Evolutionary conservation across 2,113 vertebrate genomes (phyloP).

Genomic region (Zosterops lateralis): DNA sequence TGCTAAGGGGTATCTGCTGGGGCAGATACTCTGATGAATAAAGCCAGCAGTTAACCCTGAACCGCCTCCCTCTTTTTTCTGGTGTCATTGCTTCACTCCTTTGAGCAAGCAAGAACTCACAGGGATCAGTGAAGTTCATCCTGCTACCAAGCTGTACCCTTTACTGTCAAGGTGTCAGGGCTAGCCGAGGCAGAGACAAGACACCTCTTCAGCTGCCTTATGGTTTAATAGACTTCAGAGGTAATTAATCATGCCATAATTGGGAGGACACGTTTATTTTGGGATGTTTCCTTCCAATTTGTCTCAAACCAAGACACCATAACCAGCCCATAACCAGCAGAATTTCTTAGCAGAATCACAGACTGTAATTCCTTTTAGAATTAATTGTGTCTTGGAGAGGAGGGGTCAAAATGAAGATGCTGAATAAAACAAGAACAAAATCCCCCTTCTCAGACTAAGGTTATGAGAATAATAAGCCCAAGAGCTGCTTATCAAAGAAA

Average conservation of each 20-base stretch:
- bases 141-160: no score
- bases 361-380: neutral
- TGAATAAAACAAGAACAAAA: neutral
- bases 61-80: no score
- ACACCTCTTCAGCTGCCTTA: no score
- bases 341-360: neutral
- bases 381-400: neutral
- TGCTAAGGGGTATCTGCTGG: no score
- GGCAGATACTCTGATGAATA: no score
- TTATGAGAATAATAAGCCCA: neutral
- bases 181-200: no score
- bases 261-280: neutral
- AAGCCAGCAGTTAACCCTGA: no score
- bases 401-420: neutral
- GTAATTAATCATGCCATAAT: neutral
- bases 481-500: neutral
- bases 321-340: neutral
- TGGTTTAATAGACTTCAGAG: neutral
- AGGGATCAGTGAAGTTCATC: no score
- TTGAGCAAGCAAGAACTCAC: no score
- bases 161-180: no score
- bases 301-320: neutral
- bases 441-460: neutral
- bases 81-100: no score
- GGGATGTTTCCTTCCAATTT: neutral